Base-by-base conservation (phyloP, 2,888 invertebrate genomes). In the Lasioglossum morio region DNA sequence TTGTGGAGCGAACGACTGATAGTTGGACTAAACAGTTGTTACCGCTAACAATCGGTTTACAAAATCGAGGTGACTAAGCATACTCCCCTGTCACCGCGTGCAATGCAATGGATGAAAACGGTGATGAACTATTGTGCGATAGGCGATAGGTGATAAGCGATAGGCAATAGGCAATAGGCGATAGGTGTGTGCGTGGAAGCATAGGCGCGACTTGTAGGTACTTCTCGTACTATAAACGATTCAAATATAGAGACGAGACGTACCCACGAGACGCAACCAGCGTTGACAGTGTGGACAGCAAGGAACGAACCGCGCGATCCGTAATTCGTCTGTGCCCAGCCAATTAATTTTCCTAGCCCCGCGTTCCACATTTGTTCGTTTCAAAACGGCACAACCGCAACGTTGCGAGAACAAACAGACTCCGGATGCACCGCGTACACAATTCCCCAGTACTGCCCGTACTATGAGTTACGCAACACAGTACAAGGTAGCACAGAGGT, bases 391-490 rank as follows among this genome's bases (percentile, higher is more conserved):
- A 53, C 16, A 27, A 46, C 37, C 16, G 53, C 30, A 34, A 66
- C 30, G 7, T 69, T 69, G 34, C 66, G 23, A 37, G n/a, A 57
- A 23, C 23, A 3, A 57, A 77, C 46, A 12, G 16, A 60, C 79
- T 81, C 86, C 69, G 48, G 79, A 86, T 70, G 86, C 69, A 77
- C 57, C 70, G 85, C 88, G 87, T 80, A 87, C 87, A 90, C 92
- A 86, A 91, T 84, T 84, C 79, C 89, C 85, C 88, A 90, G 91
- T 93, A 93, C 91, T 86, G 84, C 84, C 88, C 92, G 92, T 93
- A 93, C 92, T 92, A 92, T 92, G 92, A 89, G 46, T 86, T 77
- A 83, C 60, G 77, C 80, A 89, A 89, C 92, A 93, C 48, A 88
- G 92, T 92, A 88, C 92, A 87, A 83, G 82, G 79, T 63, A 48